These are phyloP conservation scores for Coracopsis vasa DNA, from an alignment of 2,113 vertebrate genomes.

Conservation along the genomic window DNA sequence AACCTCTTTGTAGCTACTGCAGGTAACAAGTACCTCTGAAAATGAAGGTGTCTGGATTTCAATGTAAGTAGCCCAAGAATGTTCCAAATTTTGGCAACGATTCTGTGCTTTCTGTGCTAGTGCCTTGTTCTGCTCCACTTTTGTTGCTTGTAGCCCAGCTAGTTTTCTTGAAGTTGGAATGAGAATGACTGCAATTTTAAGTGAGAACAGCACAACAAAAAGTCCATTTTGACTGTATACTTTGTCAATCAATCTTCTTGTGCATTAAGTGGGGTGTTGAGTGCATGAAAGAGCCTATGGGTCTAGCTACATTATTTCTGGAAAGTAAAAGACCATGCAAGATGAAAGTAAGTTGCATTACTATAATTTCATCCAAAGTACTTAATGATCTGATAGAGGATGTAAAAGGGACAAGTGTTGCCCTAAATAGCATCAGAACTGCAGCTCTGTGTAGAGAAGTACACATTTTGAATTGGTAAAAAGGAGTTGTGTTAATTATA, in stretches of 20 bases:
- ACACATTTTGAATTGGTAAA: not conserved
- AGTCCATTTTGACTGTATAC: not conserved
- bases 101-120: not conserved
- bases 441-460: not conserved
- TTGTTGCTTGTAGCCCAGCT: not conserved
- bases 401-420: not conserved
- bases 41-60: not conserved
- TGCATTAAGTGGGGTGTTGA: not conserved
- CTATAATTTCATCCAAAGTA: not conserved
- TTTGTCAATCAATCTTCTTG: not conserved
- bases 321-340: not conserved
- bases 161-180: not conserved
- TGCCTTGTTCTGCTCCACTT: not conserved
- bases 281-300: not conserved
- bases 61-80: not conserved
- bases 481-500: not conserved
- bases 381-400: not conserved
- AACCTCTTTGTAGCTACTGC: not conserved
- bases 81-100: not conserved
- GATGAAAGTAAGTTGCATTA: not conserved
- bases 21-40: not conserved
- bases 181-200: not conserved
- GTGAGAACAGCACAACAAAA: not conserved
- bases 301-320: not conserved
- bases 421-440: not conserved